These are phyloP conservation scores for Chloromyia formosa DNA, from an alignment of 2,888 invertebrate genomes.

Conservation along the genomic window DNA sequence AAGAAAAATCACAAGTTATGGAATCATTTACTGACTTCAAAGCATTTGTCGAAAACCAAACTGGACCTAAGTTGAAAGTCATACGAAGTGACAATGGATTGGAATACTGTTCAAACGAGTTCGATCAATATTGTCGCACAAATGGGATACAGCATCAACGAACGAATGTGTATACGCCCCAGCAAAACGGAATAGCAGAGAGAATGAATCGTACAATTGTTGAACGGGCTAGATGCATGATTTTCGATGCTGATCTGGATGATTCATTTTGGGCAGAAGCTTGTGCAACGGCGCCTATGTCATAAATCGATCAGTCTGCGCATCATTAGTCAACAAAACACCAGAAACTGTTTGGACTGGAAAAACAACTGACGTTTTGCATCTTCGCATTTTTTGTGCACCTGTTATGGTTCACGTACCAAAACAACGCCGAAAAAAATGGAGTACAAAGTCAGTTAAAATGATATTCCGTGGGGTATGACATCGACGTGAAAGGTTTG, in stretches of 20 bases:
- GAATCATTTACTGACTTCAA: constrained; percentile 48
- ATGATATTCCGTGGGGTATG: constrained; percentile 55
- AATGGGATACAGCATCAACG: neutral
- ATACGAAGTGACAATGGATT: constrained; percentile 45
- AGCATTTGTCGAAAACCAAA: constrained; percentile 48
- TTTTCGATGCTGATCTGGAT: neutral
- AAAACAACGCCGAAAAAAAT: constrained; percentile 55
- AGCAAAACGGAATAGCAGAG: constrained; percentile 40
- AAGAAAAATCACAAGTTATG: constrained; percentile 43
- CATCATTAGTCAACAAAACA: neutral
- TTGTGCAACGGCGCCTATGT: neutral
- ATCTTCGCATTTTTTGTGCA: constrained; percentile 10
- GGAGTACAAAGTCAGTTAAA: constrained; percentile 55
- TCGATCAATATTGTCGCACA: constrained; percentile 25
- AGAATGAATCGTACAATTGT: too few species aligned
- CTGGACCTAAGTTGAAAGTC: constrained; percentile 37
- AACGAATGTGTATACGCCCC: constrained; percentile 7
- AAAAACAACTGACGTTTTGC: neutral
- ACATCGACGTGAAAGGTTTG: constrained; percentile 54
- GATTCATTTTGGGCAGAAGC: constrained; percentile 29
- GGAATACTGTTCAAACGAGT: constrained; percentile 34
- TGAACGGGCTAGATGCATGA: constrained; percentile 8
- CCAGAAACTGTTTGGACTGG: constrained; percentile 3
- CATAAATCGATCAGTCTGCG: constrained; percentile 1
- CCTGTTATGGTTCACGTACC: constrained; percentile 56